These are phyloP conservation scores for Pyrgilauda ruficollis DNA, from an alignment of 2,113 vertebrate species.

Conservation along the genomic window DNA sequence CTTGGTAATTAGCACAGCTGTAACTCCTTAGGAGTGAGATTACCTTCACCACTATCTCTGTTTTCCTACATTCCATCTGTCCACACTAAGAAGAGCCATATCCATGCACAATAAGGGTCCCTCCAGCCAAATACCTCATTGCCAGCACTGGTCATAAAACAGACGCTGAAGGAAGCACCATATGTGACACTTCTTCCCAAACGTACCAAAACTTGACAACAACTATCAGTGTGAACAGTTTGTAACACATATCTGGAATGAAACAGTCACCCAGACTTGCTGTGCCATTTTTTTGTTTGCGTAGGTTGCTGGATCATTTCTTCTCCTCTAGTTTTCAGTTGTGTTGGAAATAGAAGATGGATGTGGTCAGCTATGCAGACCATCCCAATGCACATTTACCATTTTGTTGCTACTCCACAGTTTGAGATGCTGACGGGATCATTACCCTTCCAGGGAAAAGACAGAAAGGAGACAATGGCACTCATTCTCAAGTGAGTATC, in stretches of 20 bases:
- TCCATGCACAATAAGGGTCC: neutral
- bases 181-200: neutral
- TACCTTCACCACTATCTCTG: no score
- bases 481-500: conserved; percentile 94
- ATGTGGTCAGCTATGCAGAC: neutral
- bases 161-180: neutral
- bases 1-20: no score
- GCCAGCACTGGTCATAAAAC: neutral
- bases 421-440: conserved; percentile 98
- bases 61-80: no score
- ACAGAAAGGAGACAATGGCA: conserved; percentile 97
- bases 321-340: neutral
- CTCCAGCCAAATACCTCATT: neutral
- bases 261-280: neutral
- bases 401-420: conserved; percentile 67
- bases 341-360: neutral
- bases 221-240: neutral
- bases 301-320: neutral
- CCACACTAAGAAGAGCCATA: neutral
- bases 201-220: neutral
- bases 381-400: neutral
- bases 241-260: neutral
- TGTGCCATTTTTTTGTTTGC: neutral
- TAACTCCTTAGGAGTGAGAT: no score
- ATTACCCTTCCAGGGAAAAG: conserved; percentile 95